Evolutionary conservation across 2,797 vertebrate species (phyloP).

Genomic region (Coregonus sp.): DNA sequence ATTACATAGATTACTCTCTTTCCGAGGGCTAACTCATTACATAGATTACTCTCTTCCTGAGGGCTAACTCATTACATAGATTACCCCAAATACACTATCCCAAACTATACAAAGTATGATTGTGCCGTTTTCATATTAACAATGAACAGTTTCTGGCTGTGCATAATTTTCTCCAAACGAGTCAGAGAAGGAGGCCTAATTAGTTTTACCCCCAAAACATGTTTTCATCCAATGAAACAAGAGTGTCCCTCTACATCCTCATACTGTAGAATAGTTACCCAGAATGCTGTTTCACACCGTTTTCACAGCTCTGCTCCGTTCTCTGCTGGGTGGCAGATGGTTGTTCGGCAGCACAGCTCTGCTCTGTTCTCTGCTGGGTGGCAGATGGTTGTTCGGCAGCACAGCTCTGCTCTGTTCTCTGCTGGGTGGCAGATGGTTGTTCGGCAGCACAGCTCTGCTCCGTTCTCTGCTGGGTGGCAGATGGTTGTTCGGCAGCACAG

Average conservation of each 20-base stretch:
- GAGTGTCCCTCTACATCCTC: too few species aligned
- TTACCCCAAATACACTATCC: background rate
- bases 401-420: constrained; percentile 18
- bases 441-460: constrained; percentile 18
- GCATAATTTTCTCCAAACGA: constrained; percentile 4
- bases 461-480: too few species aligned
- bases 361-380: too few species aligned
- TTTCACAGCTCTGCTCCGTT: constrained; percentile 21
- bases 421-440: constrained; percentile 5
- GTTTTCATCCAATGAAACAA: background rate
- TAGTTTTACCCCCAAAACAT: background rate
- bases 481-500: constrained; percentile 8
- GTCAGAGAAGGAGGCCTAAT: background rate
- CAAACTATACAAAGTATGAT: background rate
- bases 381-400: constrained; percentile 3
- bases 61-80: too few species aligned
- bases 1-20: too few species aligned
- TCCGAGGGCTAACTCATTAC: too few species aligned
- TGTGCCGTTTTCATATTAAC: background rate
- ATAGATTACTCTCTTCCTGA: too few species aligned
- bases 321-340: constrained; percentile 37
- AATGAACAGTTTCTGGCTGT: constrained; percentile 6
- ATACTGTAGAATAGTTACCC: too few species aligned
- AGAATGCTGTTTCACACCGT: background rate
- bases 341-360: constrained; percentile 26